A percentile compares a stretch with the other conserved stretches of the same genome.
Conservation (phyloP, 23 tunicate genomes). For the Ciona savignyi region DNA sequence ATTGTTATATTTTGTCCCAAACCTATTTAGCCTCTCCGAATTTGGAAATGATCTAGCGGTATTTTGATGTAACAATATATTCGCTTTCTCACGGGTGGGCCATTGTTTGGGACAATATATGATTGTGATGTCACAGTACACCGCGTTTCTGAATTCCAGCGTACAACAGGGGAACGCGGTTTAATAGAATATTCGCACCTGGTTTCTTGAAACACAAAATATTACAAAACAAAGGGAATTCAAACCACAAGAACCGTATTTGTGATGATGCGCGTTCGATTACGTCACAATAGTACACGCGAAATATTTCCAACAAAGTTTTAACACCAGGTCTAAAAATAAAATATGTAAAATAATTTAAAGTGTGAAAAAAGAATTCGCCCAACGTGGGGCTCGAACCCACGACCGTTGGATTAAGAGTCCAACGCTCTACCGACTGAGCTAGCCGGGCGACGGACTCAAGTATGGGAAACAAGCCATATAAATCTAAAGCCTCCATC, state of each 20-base stretch:
- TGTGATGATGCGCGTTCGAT: no score
- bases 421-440: conserved; percentile 2
- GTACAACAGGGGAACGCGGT: background rate
- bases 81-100: background rate
- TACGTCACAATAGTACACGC: background rate
- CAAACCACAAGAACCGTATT: no score
- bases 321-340: no score
- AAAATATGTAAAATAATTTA: no score
- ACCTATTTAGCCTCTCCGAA: no score
- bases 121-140: background rate
- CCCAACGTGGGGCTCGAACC: conserved; percentile 3
- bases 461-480: background rate
- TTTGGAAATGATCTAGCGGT: no score
- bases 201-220: no score
- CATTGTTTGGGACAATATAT: background rate
- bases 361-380: background rate
- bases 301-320: background rate
- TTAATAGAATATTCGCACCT: no score
- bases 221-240: no score
- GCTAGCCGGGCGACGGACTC: background rate
- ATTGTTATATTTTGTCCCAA: no score
- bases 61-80: no score
- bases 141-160: background rate
- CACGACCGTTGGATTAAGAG: conserved; percentile 1
- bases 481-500: no score